These are phyloP conservation scores for Corythaeola cristata DNA, from an alignment of 2,113 vertebrate species.

Conservation along the genomic window DNA sequence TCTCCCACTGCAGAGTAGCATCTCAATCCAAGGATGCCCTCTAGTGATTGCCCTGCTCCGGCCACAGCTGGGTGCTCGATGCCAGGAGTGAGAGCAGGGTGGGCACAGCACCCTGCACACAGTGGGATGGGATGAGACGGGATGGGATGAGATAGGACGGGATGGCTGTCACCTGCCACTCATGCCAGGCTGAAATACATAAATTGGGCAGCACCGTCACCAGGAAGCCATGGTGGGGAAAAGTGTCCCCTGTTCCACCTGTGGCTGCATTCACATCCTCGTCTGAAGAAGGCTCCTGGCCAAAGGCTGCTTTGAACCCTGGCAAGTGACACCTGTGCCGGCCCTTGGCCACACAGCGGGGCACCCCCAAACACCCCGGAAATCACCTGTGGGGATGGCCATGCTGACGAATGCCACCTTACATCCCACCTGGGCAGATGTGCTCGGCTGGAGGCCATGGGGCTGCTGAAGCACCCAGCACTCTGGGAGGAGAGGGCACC, in stretches of 20 bases:
- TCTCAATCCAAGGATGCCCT: slow-evolving; percentile 47
- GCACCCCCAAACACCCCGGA: not conserved
- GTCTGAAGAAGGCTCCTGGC: not conserved
- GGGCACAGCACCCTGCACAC: not conserved
- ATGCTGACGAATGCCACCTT: not conserved
- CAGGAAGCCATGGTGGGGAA: rapidly evolving
- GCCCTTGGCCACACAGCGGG: not conserved
- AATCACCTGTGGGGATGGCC: rapidly evolving
- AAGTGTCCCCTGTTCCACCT: not conserved
- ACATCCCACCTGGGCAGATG: rapidly evolving
- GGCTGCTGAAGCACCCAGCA: not conserved
- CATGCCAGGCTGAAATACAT: rapidly evolving
- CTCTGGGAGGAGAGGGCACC: rapidly evolving
- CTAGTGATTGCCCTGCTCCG: slow-evolving; percentile 49
- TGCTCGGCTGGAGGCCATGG: not conserved
- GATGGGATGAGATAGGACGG: rapidly evolving
- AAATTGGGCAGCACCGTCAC: not conserved
- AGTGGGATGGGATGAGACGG: rapidly evolving
- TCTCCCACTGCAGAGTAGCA: not conserved
- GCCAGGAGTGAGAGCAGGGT: rapidly evolving
- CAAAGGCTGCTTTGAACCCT: not conserved
- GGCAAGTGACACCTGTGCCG: not conserved
- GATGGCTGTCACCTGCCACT: not conserved
- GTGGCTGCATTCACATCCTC: rapidly evolving
- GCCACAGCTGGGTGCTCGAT: rapidly evolving